These are phyloP conservation scores for Teleogryllus occipitalis DNA, from an alignment of 1,140 invertebrate genomes.

Conservation along the genomic window DNA sequence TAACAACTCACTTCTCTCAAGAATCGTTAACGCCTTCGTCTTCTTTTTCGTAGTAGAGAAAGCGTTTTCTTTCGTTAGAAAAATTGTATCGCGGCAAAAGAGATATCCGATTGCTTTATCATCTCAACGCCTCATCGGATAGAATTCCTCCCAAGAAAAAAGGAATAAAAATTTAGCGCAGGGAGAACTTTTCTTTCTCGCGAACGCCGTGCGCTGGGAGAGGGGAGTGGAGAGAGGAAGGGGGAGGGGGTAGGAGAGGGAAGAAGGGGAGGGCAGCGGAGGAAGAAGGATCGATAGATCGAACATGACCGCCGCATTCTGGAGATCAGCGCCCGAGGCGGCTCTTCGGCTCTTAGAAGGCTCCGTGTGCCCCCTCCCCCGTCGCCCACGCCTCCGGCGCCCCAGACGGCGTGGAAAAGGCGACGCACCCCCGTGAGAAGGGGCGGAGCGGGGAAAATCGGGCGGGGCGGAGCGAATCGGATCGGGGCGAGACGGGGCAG, in stretches of 20 bases:
- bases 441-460: no score
- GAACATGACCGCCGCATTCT: background rate
- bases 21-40: no score
- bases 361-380: background rate
- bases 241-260: background rate
- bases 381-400: no score
- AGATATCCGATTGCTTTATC: constrained; percentile 4
- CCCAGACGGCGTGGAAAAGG: no score
- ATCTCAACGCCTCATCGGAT: background rate
- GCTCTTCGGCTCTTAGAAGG: background rate
- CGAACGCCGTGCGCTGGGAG: background rate
- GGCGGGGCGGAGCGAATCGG: no score
- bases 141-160: background rate
- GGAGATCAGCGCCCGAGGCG: background rate
- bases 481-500: no score
- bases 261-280: no score
- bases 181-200: background rate
- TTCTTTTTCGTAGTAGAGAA: background rate
- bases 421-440: no score
- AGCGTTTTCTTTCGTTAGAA: constrained; percentile 4
- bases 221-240: no score
- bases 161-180: background rate
- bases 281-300: background rate
- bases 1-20: no score
- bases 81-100: background rate